Base-by-base conservation (phyloP, 2,888 invertebrate genomes). In the Eristalis pertinax region DNA sequence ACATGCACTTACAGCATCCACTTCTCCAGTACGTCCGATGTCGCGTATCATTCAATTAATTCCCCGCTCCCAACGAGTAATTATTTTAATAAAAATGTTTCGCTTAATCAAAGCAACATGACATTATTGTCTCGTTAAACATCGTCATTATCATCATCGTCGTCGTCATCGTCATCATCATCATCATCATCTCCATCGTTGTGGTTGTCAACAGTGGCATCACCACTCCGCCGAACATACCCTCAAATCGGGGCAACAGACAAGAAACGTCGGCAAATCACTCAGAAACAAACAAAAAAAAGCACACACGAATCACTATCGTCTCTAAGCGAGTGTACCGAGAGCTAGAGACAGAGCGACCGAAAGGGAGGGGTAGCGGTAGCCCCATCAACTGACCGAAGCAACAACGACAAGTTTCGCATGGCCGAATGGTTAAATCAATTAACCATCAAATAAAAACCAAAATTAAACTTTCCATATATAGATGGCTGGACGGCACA, bases 51-150 rank as follows among this genome's bases (percentile, higher is more conserved):
- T 87, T 87, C 87, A 87, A 87, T 87, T 87, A 87, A 87, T 87
- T 56, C 75, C 75, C 75, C 83, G 83, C 83, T 87, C 87, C 87
- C 87, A 83, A 87, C 65, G 83, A 87, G 83, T 88, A 88, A 88
- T 88, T 84, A 89, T 88, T 89, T 89, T 89, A 89, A 89, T 89
- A 89, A 89, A 89, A 89, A 78, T 84, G 86, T 74, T 82, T 84
- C 87, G 82, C 76, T 87, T 87, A 88, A 88, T 89, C 89, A 88
- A 87, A 87, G 82, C 82, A 77, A 83, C 88, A 84, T 84, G 87
- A 84, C 87, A 88, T 88, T 88, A 88, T 88, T 88, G 87, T 88
- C 87, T 88, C 87, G 87, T 88, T 88, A 84, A 79, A 81, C 82
- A 88, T 78, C 85, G 78, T 85, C 88, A 82, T 84, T 64, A 24